These are phyloP conservation scores for Thermophis baileyi DNA, from an alignment of 2,113 vertebrate species.

Conservation along the genomic window DNA sequence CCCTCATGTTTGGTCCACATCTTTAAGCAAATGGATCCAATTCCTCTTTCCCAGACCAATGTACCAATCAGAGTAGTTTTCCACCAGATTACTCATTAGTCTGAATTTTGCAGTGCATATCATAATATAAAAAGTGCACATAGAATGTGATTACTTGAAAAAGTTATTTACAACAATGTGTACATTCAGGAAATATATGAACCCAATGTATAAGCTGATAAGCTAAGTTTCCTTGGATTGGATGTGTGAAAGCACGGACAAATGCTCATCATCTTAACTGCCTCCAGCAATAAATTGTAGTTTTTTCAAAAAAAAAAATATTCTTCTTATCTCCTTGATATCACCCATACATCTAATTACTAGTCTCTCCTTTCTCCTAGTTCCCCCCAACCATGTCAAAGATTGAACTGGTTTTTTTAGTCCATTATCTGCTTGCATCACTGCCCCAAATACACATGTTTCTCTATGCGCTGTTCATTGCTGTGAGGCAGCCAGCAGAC, in stretches of 20 bases:
- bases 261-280: background rate
- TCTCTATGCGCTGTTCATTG: background rate
- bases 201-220: background rate
- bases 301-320: background rate
- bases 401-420: background rate
- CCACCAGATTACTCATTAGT: background rate
- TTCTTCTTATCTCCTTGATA: background rate
- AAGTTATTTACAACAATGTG: background rate
- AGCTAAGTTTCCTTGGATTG: background rate
- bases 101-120: background rate
- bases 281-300: background rate
- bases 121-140: background rate
- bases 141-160: background rate
- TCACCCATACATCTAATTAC: background rate
- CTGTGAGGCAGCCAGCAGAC: background rate
- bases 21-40: background rate
- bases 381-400: background rate
- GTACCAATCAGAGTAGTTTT: background rate
- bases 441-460: background rate
- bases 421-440: background rate
- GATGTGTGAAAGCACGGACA: background rate
- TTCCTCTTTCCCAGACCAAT: background rate
- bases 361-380: background rate
- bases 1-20: background rate
- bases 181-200: background rate